A percentile compares a stretch with the other conserved stretches of the same genome.
Evolutionary conservation across 2,113 vertebrate species (phyloP).

Genomic region (Arvicanthis niloticus): DNA sequence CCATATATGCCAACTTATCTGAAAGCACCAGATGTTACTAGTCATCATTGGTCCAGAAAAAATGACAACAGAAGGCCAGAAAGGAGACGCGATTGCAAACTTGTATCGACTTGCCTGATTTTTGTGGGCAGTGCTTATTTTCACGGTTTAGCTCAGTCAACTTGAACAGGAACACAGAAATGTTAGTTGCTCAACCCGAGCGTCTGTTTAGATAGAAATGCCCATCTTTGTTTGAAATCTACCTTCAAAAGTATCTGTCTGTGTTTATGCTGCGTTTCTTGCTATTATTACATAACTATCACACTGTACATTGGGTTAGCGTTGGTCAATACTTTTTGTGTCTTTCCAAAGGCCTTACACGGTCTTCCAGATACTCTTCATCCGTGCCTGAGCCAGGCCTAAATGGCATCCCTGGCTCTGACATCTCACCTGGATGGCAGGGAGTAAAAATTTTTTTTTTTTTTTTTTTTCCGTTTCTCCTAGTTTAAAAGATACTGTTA

Average conservation of each 20-base stretch:
- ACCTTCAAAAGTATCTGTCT: not conserved
- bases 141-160: slow-evolving; percentile 14
- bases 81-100: not conserved
- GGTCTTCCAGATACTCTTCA: not conserved
- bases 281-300: not conserved
- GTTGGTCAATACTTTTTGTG: not conserved
- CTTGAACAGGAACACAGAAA: not conserved
- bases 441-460: slow-evolving; percentile 40
- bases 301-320: not conserved
- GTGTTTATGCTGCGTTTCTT: not conserved
- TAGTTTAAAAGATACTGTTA: not conserved
- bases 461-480: not conserved
- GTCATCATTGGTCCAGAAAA: not conserved
- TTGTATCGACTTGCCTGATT: too few relatives aligned
- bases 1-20: not conserved
- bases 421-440: not conserved
- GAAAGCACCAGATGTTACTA: not conserved
- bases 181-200: not conserved
- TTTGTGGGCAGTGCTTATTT: slow-evolving; percentile 26
- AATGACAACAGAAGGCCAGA: not conserved
- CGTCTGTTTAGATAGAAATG: slow-evolving; percentile 33
- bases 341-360: not conserved
- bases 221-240: not conserved
- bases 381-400: not conserved
- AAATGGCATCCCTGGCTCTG: not conserved